Base-by-base conservation (phyloP, 1,140 invertebrate genomes). In the Zaprionus camerounensis region DNA sequence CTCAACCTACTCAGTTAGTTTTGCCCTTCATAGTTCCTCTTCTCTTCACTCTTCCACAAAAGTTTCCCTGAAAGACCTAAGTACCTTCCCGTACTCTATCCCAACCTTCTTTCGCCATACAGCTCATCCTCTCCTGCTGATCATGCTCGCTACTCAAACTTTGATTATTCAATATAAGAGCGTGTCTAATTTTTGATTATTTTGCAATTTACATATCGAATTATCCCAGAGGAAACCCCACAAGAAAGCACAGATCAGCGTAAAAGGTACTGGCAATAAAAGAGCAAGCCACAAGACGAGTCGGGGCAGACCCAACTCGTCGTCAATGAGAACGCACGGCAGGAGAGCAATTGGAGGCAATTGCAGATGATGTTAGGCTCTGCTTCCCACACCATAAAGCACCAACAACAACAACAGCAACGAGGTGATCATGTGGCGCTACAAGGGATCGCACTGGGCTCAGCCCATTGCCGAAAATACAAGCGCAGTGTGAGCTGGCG, bases 361-460 rank as follows among this genome's bases (percentile, higher is more conserved):
- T 76, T 76, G 73, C 53, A 46, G 65, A 44, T 67, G 57, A 31
- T 64, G 61, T 76, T 71, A 34, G 56, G 66, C 46, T 17, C n/a
- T 36, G 73, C 73, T 76, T 76, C 73, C 73, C 73, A 71, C 73
- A 76, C 68, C 69, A 57, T 26, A 13, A 26, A 26, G 55, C 31
- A 71, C 59, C 72, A 75, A 22, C 49, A 55, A 26, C 22, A 53
- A 41, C 26, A 20, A 26, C 24, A 46, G 51, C 65, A 70, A 57
- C 58, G 38, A 70, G 73, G 49, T 51, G 68, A 76, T 49, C 82
- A 82, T 77, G 84, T 86, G 83, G 83, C 83, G 83, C 83, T 86
- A 80, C 80, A 69, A 73, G 53, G 34, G 51, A 64, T 58, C 62
- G 44, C 71, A 20, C 64, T 28, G 51, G 44, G 44, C 22, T 41